Evolutionary conservation across 2,888 invertebrate species (phyloP), one percentile per base, ranked within the genome.

Genomic region (Ornithoptera alexandrae): DNA sequence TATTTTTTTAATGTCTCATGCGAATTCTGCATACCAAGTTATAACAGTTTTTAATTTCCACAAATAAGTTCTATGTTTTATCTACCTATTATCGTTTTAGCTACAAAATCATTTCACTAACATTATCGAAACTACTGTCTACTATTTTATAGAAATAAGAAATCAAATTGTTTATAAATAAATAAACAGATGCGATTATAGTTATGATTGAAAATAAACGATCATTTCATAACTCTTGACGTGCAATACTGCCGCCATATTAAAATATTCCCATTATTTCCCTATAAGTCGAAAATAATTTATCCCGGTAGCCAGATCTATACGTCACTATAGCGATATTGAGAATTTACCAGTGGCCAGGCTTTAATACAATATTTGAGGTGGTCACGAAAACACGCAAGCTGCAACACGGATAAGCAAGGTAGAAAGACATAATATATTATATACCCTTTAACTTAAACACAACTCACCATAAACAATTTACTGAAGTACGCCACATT

Each of bases 271-370:
- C 79, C 77, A 83, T 84, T 84, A 83, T 79, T 80, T 76, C 86
- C 85, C 79, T 86, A 86, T 84, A 87, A 83, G 87, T 81, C 79
- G 77, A 82, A 85, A 81, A 87, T 86, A 83, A 81, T 81, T 80
- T 76, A 81, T 71, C 72, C 60, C 73, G 74, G 75, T 74, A 73
- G 74, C 74, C 74, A 76, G 77, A 79, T 77, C 78, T 77, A 76
- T 75, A 77, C 76, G 82, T 85, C 84, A 82, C 81, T 78, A 8
- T 82, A 20, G 22, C 67, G 69, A 72, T 70, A 67, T 68, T 67
- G 59, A 70, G 70, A 59, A 46, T 36, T 39, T 24, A 22, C 60
- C 68, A 68, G 50, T 68, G 39, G 64, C 22, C 64, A 57, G 50
- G 63, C 70, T 67, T 70, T 69, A 64, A 69, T 53, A 53, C 53